Percentiles rank a stretch among this genome's conserved stretches.
These are phyloP conservation scores for Malacosoma neustria DNA, from an alignment of 2,888 invertebrate genomes.

Conservation along the genomic window DNA sequence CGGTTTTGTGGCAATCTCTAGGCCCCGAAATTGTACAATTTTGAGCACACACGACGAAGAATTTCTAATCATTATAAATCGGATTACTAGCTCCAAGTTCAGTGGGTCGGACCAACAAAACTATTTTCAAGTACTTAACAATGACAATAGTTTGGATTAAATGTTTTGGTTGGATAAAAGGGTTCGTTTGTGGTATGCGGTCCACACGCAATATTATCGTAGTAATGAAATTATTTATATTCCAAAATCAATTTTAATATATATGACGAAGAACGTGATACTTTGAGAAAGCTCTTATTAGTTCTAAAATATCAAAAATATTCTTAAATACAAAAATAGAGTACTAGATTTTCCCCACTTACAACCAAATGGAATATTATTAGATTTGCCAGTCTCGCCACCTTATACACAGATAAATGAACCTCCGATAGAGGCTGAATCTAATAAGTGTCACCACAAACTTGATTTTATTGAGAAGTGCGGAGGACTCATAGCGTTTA, in stretches of 20 bases:
- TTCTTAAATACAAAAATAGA: no score
- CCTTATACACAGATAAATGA: constrained; percentile 35
- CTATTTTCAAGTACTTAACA: not conserved
- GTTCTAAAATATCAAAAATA: no score
- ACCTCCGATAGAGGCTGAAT: constrained; percentile 29
- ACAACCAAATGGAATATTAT: constrained; percentile 12
- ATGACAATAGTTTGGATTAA: constrained; percentile 2
- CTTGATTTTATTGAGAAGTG: not conserved
- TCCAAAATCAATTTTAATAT: no score
- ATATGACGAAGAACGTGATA: no score
- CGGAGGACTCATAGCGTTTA: not conserved
- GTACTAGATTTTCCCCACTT: no score
- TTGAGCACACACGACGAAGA: not conserved
- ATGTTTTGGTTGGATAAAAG: constrained; percentile 8
- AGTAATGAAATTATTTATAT: not conserved
- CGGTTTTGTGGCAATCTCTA: no score
- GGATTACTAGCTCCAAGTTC: not conserved
- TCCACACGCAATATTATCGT: not conserved
- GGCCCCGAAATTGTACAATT: not conserved
- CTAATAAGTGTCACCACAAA: constrained; percentile 22
- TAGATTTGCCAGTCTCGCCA: constrained; percentile 23
- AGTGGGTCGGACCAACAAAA: not conserved
- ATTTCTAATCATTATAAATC: not conserved
- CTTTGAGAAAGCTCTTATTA: no score
- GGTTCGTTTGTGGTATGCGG: not conserved